Evolutionary conservation across 1,140 invertebrate genomes (phyloP).

Genomic region (Drosophila tani): DNA sequence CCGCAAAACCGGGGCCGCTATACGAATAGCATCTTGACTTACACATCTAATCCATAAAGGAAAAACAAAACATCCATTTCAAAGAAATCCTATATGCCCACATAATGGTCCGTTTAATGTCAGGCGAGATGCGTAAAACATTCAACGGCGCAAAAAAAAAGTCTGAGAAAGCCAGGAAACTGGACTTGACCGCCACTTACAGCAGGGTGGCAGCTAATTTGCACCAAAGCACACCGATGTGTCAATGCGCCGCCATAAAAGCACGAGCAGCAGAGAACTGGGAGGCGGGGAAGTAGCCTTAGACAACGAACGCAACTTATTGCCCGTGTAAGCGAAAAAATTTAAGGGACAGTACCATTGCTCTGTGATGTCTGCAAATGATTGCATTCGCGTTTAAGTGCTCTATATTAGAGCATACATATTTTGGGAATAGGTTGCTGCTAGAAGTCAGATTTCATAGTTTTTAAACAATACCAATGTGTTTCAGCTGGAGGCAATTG

Average conservation of each 20-base stretch:
- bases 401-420: constrained; percentile 8
- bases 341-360: constrained; percentile 1
- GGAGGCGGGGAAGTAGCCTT: constrained; percentile 7
- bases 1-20: constrained; percentile 8
- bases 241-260: constrained; percentile 74
- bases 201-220: constrained; percentile 65
- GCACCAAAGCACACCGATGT: constrained; percentile 64
- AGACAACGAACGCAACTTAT: constrained; percentile 51
- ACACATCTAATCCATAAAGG: constrained; percentile 31
- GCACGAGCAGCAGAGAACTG: constrained; percentile 1
- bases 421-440: neutral
- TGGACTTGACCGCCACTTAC: constrained; percentile 34
- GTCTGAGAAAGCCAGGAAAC: constrained; percentile 3
- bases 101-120: constrained; percentile 70
- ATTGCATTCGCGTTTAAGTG: constrained; percentile 61
- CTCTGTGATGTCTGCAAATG: constrained; percentile 71
- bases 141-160: constrained; percentile 66
- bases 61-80: constrained; percentile 39
- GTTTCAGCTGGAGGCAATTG: too few relatives aligned
- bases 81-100: constrained; percentile 44
- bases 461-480: neutral
- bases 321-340: constrained; percentile 78
- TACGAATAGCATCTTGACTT: constrained; percentile 13
- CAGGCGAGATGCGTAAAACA: constrained; percentile 63
- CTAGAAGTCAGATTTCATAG: neutral